Conservation (phyloP, 2,888 invertebrate genomes). For the Achlya flavicornis region DNA sequence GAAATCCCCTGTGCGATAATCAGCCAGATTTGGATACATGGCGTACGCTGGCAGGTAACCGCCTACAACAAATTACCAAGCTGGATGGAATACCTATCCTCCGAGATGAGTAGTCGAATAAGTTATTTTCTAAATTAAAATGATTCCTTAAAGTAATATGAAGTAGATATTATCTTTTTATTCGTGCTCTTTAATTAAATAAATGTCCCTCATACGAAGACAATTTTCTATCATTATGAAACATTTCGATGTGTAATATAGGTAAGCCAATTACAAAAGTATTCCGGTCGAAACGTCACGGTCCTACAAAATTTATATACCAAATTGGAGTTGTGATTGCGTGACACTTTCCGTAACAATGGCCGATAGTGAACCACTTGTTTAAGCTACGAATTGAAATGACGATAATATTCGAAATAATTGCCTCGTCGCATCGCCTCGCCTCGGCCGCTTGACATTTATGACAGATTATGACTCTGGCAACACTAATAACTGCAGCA, state of each 20-base stretch:
- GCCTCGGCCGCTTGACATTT: slow-evolving; percentile 71
- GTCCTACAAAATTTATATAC: slow-evolving; percentile 43
- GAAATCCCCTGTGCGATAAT: slow-evolving; percentile 90
- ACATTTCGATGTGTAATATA: slow-evolving; percentile 30
- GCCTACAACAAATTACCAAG: slow-evolving; percentile 89
- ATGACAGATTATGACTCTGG: slow-evolving; percentile 77
- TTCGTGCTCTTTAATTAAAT: too few species aligned
- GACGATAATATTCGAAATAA: slow-evolving; percentile 70
- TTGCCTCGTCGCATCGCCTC: slow-evolving; percentile 61
- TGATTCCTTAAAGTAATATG: not conserved
- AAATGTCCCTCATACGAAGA: slow-evolving; percentile 21
- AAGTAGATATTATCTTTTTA: not conserved
- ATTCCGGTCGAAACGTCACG: slow-evolving; percentile 43
- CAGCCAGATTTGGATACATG: slow-evolving; percentile 87
- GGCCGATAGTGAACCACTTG: slow-evolving; percentile 65
- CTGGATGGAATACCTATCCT: slow-evolving; percentile 91
- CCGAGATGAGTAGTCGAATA: slow-evolving; percentile 59
- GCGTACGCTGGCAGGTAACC: slow-evolving; percentile 87
- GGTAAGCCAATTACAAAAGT: slow-evolving; percentile 52
- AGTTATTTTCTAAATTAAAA: not conserved
- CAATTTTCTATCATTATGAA: slow-evolving; percentile 41
- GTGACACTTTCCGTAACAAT: slow-evolving; percentile 68
- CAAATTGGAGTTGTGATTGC: slow-evolving; percentile 60
- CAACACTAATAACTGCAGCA: slow-evolving; percentile 69
- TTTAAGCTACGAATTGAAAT: slow-evolving; percentile 66